Evolutionary conservation across 2,113 vertebrate species (phyloP).

Genomic region (Acanthochromis polyacanthus): DNA sequence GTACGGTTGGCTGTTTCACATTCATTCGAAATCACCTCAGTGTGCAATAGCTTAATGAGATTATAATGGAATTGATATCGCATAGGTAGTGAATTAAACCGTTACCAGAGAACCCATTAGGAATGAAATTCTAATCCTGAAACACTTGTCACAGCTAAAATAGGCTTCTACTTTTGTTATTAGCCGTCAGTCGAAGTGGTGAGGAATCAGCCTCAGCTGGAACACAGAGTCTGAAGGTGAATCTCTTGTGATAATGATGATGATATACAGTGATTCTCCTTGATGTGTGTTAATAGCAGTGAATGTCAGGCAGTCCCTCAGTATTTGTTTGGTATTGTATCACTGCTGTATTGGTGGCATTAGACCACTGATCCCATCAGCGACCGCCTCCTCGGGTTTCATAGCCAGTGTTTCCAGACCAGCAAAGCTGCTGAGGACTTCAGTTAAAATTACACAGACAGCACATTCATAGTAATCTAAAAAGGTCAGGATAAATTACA

Average conservation of each 20-base stretch:
- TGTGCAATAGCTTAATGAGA: slow-evolving; percentile 83
- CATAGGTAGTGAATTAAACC: slow-evolving; percentile 84
- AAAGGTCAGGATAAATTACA: slow-evolving; percentile 82
- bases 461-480: slow-evolving; percentile 78
- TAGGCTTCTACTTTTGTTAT: slow-evolving; percentile 72
- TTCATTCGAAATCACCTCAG: slow-evolving; percentile 78
- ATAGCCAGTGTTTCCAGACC: slow-evolving; percentile 55
- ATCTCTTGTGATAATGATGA: not conserved
- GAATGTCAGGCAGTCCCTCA: slow-evolving; percentile 54
- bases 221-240: slow-evolving; percentile 39
- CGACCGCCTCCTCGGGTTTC: slow-evolving; percentile 64
- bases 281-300: slow-evolving; percentile 28
- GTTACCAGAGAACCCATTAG: slow-evolving; percentile 79
- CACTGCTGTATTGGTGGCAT: slow-evolving; percentile 52
- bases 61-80: slow-evolving; percentile 83
- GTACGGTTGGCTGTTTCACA: slow-evolving; percentile 74
- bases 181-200: slow-evolving; percentile 46
- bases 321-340: slow-evolving; percentile 64
- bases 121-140: slow-evolving; percentile 74
- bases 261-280: slow-evolving; percentile 24
- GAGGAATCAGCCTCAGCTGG: slow-evolving; percentile 30
- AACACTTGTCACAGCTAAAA: slow-evolving; percentile 79
- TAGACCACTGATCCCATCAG: slow-evolving; percentile 49
- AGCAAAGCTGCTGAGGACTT: slow-evolving; percentile 78
- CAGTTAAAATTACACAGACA: slow-evolving; percentile 77